phyloP scores from a whole-genome alignment of 2,113 vertebrate species.

The Aepyceros melampus region DNA sequence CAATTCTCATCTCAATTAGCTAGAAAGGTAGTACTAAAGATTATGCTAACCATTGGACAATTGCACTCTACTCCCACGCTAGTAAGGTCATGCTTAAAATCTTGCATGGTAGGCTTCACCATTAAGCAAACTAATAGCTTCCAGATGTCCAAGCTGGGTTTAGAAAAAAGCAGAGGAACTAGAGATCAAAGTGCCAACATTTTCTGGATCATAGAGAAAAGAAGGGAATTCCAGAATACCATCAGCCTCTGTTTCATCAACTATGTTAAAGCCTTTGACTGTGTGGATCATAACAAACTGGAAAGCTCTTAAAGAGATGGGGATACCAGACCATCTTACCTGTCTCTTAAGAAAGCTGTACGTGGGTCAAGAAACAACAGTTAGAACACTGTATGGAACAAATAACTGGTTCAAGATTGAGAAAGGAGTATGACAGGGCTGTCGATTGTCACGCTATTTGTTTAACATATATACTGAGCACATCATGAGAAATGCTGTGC shows the following conservation, averaged over 20 bases:
- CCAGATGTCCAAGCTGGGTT: neutral
- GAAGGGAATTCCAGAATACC: neutral
- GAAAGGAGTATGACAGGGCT: neutral
- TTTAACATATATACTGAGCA: neutral
- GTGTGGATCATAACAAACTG: neutral
- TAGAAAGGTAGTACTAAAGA: neutral
- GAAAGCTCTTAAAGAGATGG: neutral
- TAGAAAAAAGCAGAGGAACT: neutral
- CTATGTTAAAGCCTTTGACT: neutral
- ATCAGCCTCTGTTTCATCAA: neutral
- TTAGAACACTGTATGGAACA: neutral
- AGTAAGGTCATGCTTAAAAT: neutral
- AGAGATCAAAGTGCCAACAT: neutral
- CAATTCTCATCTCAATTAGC: neutral
- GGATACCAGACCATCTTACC: neutral
- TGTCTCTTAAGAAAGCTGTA: neutral
- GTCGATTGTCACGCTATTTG: neutral
- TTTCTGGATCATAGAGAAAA: neutral
- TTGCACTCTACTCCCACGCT: neutral
- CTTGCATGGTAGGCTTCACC: neutral
- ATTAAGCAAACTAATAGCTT: neutral
- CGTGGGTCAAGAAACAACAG: rapidly evolving
- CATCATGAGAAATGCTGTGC: neutral
- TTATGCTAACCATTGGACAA: neutral
- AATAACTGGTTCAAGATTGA: neutral